phyloP scores from a whole-genome alignment of 2,797 vertebrate genomes.

The Australoheros facetus region DNA sequence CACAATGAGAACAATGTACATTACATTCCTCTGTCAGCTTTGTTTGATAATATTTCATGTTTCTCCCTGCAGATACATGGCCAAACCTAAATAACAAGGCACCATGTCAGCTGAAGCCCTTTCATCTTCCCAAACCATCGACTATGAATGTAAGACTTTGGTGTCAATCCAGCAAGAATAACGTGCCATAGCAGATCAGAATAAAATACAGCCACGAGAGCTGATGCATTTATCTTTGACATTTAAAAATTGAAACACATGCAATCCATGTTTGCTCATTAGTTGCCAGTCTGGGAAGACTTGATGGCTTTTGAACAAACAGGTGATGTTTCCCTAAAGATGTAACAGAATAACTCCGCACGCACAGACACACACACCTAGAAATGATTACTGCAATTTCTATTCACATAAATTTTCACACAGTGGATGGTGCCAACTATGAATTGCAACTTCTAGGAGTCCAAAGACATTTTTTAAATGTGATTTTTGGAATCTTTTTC shows the following conservation, averaged over 20 bases:
- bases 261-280: background rate
- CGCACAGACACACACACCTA: background rate
- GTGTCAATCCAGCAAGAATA: constrained; percentile 44
- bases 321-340: background rate
- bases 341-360: background rate
- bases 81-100: constrained; percentile 24
- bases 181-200: constrained; percentile 8
- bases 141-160: constrained; percentile 29
- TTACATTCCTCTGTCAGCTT: constrained; percentile 9
- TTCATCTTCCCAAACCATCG: constrained; percentile 20
- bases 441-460: background rate
- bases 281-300: background rate
- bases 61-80: constrained; percentile 12
- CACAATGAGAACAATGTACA: background rate
- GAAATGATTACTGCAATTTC: background rate
- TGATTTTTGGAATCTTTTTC: background rate
- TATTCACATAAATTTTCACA: background rate
- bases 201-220: constrained; percentile 15
- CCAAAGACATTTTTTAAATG: background rate
- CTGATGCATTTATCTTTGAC: background rate
- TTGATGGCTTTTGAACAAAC: background rate
- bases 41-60: constrained; percentile 4
- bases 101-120: background rate
- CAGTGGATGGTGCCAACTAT: background rate
- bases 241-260: background rate